These are phyloP conservation scores for Watsonalla binaria DNA, from an alignment of 2,888 invertebrate species.

Conservation along the genomic window DNA sequence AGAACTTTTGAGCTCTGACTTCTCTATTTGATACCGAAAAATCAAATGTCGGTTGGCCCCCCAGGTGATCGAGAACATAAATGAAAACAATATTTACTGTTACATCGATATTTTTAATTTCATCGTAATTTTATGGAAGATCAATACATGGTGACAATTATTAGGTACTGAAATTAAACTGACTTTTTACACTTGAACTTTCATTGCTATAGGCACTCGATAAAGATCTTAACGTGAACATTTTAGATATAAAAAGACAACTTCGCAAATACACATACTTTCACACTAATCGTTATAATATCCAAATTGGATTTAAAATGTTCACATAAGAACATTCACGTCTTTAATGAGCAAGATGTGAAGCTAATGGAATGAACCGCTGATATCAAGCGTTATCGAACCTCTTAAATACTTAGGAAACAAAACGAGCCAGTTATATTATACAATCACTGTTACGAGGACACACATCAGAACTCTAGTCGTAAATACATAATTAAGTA, in stretches of 20 bases:
- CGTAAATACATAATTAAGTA: constrained; percentile 14
- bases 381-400: constrained; percentile 60
- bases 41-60: too few relatives aligned
- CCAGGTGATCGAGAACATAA: constrained; percentile 15
- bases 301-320: constrained; percentile 69
- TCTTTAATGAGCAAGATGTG: constrained; percentile 57
- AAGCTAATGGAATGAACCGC: constrained; percentile 68
- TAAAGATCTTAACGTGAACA: constrained; percentile 77
- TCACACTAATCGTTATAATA: constrained; percentile 66
- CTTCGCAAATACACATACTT: constrained; percentile 65
- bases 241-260: constrained; percentile 73
- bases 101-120: constrained; percentile 79
- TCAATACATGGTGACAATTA: constrained; percentile 78
- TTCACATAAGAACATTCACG: constrained; percentile 67
- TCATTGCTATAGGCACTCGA: constrained; percentile 79
- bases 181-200: constrained; percentile 76
- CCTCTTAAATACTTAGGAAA: constrained; percentile 57
- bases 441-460: constrained; percentile 60
- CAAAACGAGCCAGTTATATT: constrained; percentile 64
- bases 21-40: too few relatives aligned
- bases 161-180: constrained; percentile 66
- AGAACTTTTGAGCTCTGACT: too few relatives aligned
- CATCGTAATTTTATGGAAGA: constrained; percentile 79
- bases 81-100: constrained; percentile 67
- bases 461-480: constrained; percentile 51